A percentile compares a stretch with the other conserved stretches of the same genome.
Conservation (phyloP, 2,113 vertebrate species). For the Isurus oxyrinchus region DNA sequence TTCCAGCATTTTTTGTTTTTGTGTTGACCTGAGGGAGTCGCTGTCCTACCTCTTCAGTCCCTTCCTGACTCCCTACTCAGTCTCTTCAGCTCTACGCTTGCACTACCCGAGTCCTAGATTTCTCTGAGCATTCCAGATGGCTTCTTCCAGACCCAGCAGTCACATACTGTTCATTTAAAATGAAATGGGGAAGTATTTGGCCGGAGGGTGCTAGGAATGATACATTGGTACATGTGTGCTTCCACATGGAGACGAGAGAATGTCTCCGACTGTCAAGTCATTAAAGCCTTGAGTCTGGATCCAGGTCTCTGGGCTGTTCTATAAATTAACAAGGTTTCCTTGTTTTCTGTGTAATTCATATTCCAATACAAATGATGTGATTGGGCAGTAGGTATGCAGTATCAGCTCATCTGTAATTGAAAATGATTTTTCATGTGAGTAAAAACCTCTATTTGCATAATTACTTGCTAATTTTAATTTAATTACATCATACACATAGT, state of each 20-base stretch:
- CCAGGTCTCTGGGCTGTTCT: neutral
- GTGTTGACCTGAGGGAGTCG: neutral
- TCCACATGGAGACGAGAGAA: neutral
- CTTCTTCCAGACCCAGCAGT: neutral
- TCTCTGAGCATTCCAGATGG: neutral
- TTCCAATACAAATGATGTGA: neutral
- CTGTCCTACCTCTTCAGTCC: neutral
- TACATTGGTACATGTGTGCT: neutral
- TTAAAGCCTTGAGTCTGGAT: neutral
- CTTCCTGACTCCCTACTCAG: neutral
- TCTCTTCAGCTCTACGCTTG: neutral
- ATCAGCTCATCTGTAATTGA: neutral
- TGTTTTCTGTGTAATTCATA: slow-evolving; percentile 11
- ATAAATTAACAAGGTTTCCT: neutral
- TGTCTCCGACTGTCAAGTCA: neutral
- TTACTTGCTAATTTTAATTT: neutral
- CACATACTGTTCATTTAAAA: neutral
- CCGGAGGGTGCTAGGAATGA: neutral
- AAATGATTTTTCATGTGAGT: neutral
- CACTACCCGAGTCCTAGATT: neutral
- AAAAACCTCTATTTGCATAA: neutral
- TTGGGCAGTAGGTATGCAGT: neutral
- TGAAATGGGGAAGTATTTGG: neutral
- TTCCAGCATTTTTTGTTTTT: too few species aligned
- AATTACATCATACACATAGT: neutral